A percentile compares a stretch with the other conserved stretches of the same genome.
phyloP scores from a whole-genome alignment of 2,113 vertebrate species.

The Pyrgilauda ruficollis region DNA sequence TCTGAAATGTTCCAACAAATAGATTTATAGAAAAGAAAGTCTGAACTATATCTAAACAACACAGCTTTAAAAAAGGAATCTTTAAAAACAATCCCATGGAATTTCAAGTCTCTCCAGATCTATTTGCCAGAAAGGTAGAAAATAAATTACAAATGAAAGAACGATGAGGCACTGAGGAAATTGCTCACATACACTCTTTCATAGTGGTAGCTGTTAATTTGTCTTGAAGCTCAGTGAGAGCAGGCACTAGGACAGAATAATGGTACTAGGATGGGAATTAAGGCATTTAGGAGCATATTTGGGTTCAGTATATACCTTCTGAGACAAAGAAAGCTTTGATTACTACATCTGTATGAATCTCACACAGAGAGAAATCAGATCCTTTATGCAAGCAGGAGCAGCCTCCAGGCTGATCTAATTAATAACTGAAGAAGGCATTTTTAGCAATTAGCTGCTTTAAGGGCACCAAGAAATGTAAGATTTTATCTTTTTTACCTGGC shows the following conservation, averaged over 20 bases:
- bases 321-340: slow-evolving; percentile 32
- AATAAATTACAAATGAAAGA: neutral
- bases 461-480: neutral
- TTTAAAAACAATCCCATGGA: neutral
- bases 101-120: neutral
- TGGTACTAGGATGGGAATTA: neutral
- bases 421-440: slow-evolving; percentile 1
- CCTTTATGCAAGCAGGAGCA: slow-evolving; percentile 1
- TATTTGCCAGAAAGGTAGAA: neutral
- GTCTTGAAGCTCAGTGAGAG: neutral
- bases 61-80: neutral
- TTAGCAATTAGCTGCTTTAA: neutral
- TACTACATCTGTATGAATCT: neutral
- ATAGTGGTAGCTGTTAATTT: neutral
- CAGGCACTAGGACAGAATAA: neutral
- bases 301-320: neutral
- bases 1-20: neutral
- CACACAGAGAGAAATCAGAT: neutral
- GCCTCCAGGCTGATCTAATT: slow-evolving; percentile 21
- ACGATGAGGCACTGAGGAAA: neutral
- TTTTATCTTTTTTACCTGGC: neutral
- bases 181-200: neutral
- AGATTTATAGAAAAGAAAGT: neutral
- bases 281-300: neutral
- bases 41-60: neutral